Conservation (phyloP, 2,113 vertebrate species). For the Sturnus vulgaris region DNA sequence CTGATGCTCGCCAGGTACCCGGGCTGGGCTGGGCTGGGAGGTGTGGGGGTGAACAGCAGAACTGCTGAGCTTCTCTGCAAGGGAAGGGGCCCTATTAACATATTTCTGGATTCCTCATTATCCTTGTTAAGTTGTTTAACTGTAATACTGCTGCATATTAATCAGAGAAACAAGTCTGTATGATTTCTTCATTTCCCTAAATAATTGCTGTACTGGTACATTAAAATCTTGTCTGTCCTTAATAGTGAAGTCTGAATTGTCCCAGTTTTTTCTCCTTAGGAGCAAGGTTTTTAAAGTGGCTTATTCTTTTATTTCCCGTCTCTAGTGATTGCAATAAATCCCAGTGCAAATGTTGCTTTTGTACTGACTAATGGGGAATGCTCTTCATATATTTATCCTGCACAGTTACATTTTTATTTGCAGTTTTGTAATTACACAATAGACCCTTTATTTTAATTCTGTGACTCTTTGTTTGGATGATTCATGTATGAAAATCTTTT, state of each 20-base stretch:
- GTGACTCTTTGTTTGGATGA: not conserved
- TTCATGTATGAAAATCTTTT: not conserved
- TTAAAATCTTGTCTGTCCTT: not conserved
- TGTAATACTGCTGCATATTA: not conserved
- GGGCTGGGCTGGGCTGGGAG: no score
- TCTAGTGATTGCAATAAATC: not conserved
- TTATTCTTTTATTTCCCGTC: not conserved
- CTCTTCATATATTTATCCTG: not conserved
- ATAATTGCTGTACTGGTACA: not conserved
- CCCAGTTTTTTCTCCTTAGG: not conserved
- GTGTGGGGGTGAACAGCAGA: not conserved
- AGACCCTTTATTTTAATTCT: not conserved
- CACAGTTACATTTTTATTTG: not conserved
- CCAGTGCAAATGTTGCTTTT: not conserved
- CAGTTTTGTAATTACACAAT: not conserved
- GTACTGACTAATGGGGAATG: not conserved
- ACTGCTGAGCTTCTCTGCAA: not conserved
- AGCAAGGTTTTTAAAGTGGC: not conserved
- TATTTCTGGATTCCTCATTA: not conserved
- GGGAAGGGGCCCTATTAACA: not conserved
- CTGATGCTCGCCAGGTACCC: accelerated
- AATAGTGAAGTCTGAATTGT: not conserved
- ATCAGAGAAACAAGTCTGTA: not conserved
- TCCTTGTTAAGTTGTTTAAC: not conserved
- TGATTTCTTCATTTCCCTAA: not conserved